Percentiles rank a stretch among this genome's conserved stretches.
phyloP scores from a whole-genome alignment of 2,113 vertebrate species.

The Cnemophilus loriae region DNA sequence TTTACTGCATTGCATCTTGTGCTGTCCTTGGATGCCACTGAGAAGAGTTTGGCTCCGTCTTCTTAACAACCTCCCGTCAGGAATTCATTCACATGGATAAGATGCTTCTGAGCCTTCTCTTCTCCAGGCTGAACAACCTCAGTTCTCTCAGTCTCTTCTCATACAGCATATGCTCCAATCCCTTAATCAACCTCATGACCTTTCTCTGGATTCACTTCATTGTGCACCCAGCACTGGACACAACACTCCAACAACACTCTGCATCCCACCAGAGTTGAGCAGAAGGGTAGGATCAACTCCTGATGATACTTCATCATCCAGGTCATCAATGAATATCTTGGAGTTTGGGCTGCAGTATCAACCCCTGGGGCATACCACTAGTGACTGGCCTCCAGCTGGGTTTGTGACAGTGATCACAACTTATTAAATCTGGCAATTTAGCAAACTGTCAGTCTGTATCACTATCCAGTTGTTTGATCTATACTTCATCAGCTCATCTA shows the following conservation, averaged over 20 bases:
- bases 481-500: neutral
- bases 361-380: neutral
- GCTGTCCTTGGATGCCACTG: neutral
- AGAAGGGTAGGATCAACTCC: neutral
- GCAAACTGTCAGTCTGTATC: neutral
- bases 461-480: neutral
- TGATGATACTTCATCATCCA: neutral
- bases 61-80: neutral
- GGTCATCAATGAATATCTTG: neutral
- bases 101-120: neutral
- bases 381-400: neutral
- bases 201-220: neutral
- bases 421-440: neutral
- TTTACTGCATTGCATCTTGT: neutral
- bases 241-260: neutral
- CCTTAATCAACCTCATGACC: neutral
- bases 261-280: neutral
- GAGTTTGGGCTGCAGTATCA: neutral
- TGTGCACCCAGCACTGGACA: no score
- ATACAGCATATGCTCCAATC: neutral
- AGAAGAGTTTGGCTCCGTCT: neutral
- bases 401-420: neutral
- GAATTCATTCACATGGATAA: neutral
- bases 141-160: neutral
- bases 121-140: neutral